These are phyloP conservation scores for Gari tellinella DNA, from an alignment of 2,888 invertebrate genomes.

Conservation along the genomic window DNA sequence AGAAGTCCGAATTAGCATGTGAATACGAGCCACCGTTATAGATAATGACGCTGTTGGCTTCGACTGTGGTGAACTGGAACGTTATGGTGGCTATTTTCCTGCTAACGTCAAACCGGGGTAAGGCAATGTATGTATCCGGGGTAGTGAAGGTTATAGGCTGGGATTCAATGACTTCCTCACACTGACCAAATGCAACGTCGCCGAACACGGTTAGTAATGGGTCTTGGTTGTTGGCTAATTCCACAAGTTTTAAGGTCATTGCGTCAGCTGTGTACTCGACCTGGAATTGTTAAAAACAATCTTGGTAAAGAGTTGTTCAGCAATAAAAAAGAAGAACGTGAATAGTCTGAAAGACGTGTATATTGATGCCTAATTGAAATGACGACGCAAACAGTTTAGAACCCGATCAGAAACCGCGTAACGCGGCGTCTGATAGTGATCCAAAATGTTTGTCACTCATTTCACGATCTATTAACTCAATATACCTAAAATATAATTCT, in stretches of 20 bases:
- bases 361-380: no score
- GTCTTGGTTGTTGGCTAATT: constrained; percentile 93
- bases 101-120: constrained; percentile 94
- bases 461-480: no score
- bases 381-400: no score
- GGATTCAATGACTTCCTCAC: constrained; percentile 79
- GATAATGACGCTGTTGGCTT: constrained; percentile 96
- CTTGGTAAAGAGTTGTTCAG: no score
- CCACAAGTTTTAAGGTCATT: constrained; percentile 93
- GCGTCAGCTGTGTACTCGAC: constrained; percentile 97
- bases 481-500: no score
- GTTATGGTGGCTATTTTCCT: constrained; percentile 94
- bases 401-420: no score
- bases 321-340: no score
- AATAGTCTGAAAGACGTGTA: no score
- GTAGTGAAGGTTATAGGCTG: constrained; percentile 97
- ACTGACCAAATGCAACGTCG: constrained; percentile 88
- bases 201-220: constrained; percentile 93
- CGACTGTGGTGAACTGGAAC: constrained; percentile 97
- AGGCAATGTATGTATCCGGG: constrained; percentile 88
- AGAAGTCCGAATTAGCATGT: constrained; percentile 88
- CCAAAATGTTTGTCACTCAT: no score
- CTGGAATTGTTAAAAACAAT: constrained; percentile 86
- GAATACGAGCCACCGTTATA: constrained; percentile 90
- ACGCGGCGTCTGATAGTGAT: no score